Conservation (phyloP, 1,140 invertebrate species). For the Laupala kohalensis region DNA sequence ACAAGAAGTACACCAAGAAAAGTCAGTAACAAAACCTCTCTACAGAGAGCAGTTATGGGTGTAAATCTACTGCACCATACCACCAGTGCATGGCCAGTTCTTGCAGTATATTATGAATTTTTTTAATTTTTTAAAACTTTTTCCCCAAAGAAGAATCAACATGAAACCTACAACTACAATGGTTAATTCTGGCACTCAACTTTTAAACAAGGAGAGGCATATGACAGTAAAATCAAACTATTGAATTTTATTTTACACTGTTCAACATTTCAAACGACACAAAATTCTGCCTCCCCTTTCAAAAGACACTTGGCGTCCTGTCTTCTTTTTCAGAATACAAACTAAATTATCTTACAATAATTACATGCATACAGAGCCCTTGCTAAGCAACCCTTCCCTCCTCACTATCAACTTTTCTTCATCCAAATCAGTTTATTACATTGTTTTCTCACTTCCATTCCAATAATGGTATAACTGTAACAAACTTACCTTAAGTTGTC, state of each 20-base stretch:
- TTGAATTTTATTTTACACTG: constrained; percentile 14
- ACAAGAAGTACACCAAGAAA: constrained; percentile 20
- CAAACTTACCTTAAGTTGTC: constrained; percentile 10
- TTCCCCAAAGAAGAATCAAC: constrained; percentile 14
- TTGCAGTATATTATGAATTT: neutral
- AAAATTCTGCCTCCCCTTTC: constrained; percentile 14
- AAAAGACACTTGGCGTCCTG: constrained; percentile 15
- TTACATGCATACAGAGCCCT: constrained; percentile 21
- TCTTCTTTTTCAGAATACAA: constrained; percentile 7
- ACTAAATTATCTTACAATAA: constrained; percentile 21
- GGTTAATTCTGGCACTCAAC: constrained; percentile 14
- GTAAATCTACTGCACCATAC: neutral
- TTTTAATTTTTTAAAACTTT: neutral
- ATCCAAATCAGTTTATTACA: neutral
- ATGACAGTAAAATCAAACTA: constrained; percentile 7
- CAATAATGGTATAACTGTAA: neutral
- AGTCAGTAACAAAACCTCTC: constrained; percentile 18
- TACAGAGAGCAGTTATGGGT: neutral
- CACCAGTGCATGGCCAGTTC: neutral
- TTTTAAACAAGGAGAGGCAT: constrained; percentile 15
- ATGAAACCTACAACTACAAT: constrained; percentile 14
- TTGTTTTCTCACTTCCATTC: neutral
- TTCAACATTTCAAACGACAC: constrained; percentile 16
- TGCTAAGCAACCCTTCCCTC: constrained; percentile 4
- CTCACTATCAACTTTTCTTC: constrained; percentile 1